These are phyloP conservation scores for Tinamus major DNA, from an alignment of 2,797 vertebrate species.

Conservation along the genomic window DNA sequence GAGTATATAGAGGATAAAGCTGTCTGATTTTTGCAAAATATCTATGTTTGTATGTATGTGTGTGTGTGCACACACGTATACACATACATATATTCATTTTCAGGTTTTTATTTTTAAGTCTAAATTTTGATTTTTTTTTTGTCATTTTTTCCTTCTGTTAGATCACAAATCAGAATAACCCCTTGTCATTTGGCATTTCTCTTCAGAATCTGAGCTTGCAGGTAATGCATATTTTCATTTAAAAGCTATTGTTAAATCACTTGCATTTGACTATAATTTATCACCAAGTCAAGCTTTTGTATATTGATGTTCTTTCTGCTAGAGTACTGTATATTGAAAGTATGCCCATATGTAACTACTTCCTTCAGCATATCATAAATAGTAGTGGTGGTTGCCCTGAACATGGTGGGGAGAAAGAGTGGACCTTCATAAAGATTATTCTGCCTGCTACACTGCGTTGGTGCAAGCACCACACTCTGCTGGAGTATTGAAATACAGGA, in stretches of 20 bases:
- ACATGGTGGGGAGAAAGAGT: neutral
- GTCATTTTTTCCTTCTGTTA: conserved; percentile 58
- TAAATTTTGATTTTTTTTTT: neutral
- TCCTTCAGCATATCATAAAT: neutral
- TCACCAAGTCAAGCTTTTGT: neutral
- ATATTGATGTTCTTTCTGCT: neutral
- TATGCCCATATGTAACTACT: neutral
- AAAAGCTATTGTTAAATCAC: neutral
- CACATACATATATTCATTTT: neutral
- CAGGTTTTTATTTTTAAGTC: neutral
- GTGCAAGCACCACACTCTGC: neutral
- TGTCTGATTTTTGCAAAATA: neutral
- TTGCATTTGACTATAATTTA: no score
- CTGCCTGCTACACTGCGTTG: neutral
- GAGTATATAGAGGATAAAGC: neutral
- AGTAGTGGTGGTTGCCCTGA: neutral
- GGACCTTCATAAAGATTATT: neutral
- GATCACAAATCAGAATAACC: conserved; percentile 91
- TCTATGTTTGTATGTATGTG: no score
- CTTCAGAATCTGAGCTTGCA: conserved; percentile 97
- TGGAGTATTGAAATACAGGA: neutral
- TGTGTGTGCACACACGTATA: no score
- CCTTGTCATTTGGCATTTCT: conserved; percentile 94
- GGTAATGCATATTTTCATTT: conserved; percentile 78
- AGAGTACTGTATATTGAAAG: neutral